Percentiles rank a stretch among this genome's conserved stretches.
Conservation (phyloP, 2,797 vertebrate species). For the Coregonus ussuriensis region DNA sequence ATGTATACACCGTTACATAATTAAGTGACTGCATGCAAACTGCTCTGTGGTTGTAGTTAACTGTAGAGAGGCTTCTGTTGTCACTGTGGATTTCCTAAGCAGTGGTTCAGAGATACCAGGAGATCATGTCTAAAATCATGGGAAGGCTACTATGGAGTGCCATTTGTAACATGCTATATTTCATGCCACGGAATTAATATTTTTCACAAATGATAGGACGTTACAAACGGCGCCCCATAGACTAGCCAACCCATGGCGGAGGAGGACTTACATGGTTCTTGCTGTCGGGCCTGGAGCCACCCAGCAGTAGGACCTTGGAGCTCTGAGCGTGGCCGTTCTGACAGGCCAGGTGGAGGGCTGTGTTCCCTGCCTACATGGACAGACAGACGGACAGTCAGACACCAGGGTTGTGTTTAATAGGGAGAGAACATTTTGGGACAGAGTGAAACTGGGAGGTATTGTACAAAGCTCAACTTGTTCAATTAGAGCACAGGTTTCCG, state of each 20-base stretch:
- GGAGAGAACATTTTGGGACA: neutral
- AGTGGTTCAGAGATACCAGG: neutral
- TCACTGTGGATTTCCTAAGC: neutral
- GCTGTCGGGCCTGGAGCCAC: conserved; percentile 89
- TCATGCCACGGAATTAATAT: too few species aligned
- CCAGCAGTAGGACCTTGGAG: conserved; percentile 86
- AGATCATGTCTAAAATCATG: too few species aligned
- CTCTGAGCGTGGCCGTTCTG: conserved; percentile 95
- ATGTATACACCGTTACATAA: conserved; percentile 32
- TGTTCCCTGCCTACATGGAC: conserved; percentile 86
- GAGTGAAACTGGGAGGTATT: too few species aligned
- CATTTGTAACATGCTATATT: neutral
- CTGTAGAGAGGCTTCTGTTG: neutral
- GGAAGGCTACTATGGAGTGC: too few species aligned
- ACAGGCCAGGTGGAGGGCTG: conserved; percentile 92
- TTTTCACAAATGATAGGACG: too few species aligned
- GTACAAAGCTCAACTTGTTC: too few species aligned
- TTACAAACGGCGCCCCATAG: too few species aligned
- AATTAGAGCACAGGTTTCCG: too few species aligned
- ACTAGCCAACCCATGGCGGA: neutral
- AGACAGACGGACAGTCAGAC: neutral
- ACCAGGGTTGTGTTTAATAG: neutral
- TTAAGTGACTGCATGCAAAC: conserved; percentile 22
- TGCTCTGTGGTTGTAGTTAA: neutral
- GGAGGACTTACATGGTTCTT: conserved; percentile 87